phyloP scores from a whole-genome alignment of 2,888 invertebrate genomes.

The Pollenia amentaria region DNA sequence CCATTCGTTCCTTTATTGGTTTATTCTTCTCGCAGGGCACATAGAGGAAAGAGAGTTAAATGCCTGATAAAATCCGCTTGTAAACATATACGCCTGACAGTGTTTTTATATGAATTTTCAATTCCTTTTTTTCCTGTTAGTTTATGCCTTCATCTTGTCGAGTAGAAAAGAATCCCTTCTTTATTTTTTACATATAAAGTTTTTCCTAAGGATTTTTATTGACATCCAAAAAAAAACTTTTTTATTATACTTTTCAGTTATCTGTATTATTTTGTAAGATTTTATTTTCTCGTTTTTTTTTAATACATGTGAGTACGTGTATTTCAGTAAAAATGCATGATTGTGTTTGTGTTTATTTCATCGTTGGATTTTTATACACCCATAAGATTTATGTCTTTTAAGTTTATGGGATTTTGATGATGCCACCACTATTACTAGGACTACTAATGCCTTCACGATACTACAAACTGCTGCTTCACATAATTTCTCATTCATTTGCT shows the following conservation, averaged over 20 bases:
- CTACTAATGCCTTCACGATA: conserved; percentile 1
- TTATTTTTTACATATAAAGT: neutral
- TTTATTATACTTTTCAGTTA: conserved; percentile 22
- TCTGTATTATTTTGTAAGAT: conserved; percentile 9
- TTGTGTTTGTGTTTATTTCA: conserved; percentile 24
- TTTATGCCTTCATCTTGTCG: conserved; percentile 22
- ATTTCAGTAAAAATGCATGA: neutral
- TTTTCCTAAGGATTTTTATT: conserved; percentile 12
- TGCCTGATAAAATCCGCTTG: neutral
- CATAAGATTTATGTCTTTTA: conserved; percentile 64
- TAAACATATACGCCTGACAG: conserved; percentile 3
- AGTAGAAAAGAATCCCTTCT: neutral
- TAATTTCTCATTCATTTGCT: conserved; percentile 8
- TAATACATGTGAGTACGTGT: neutral
- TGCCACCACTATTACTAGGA: conserved; percentile 3
- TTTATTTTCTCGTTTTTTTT: neutral
- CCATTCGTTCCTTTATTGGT: neutral
- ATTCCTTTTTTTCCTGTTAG: neutral
- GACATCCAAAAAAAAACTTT: conserved; percentile 17
- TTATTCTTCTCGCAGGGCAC: neutral
- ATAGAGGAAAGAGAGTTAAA: neutral
- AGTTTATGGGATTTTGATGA: conserved; percentile 64
- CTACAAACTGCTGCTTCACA: conserved; percentile 7
- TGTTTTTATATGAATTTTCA: conserved; percentile 1
- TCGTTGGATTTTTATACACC: conserved; percentile 31